Evolutionary conservation across 2,888 invertebrate genomes (phyloP).

Genomic region (Sthenelais limicola): DNA sequence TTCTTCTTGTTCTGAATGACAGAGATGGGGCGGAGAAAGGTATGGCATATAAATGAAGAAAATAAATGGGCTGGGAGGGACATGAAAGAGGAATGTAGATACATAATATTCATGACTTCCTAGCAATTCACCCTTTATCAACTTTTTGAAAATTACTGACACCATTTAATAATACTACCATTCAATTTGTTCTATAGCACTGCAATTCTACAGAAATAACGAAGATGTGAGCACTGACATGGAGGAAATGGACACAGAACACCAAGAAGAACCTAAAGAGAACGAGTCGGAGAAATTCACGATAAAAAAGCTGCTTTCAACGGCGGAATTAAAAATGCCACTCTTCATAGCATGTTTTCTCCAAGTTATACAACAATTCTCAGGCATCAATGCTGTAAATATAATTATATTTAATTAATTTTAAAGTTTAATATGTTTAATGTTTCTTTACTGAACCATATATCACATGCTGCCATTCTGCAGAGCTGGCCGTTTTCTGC

Average conservation of each 20-base stretch:
- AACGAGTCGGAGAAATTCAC: constrained; percentile 75
- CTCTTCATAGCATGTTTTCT: constrained; percentile 95
- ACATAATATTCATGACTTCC: no score
- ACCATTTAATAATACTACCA: no score
- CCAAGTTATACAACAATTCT: constrained; percentile 97
- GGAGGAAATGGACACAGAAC: constrained; percentile 97
- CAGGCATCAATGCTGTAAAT: constrained; percentile 95
- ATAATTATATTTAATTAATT: background rate
- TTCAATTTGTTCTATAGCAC: no score
- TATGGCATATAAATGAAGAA: constrained; percentile 59
- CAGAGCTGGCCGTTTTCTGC: no score
- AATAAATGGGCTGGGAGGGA: background rate
- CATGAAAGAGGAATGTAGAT: no score
- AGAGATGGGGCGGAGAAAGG: constrained; percentile 94
- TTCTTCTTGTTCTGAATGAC: constrained; percentile 95
- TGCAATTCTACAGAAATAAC: constrained; percentile 80
- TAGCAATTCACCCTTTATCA: no score
- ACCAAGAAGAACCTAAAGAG: constrained; percentile 70
- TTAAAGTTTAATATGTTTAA: background rate
- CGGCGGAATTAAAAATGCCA: constrained; percentile 90
- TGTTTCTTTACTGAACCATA: no score
- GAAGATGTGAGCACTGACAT: constrained; percentile 94
- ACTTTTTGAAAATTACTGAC: no score
- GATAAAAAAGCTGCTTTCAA: constrained; percentile 92
- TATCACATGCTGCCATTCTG: no score